Evolutionary conservation across 2,888 invertebrate genomes (phyloP), one percentile per base, ranked within the genome.

Genomic region (Ariolimax columbianus): DNA sequence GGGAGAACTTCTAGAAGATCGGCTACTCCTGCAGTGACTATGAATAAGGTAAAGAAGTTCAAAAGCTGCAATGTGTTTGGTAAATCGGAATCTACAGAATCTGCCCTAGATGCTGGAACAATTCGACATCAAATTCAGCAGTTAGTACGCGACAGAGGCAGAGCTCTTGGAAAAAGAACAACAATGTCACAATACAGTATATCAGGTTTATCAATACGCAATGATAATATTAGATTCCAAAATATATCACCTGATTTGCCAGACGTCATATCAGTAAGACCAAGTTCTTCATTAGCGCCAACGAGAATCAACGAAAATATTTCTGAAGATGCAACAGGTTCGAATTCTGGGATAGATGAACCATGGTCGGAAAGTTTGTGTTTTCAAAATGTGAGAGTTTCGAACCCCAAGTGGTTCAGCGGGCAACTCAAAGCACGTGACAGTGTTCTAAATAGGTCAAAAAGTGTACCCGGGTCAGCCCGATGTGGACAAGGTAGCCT

Each of bases 61-160:
- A 85, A 86, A 66, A 88, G 88, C 83, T 88, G 87, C 72, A 86
- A 83, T 26, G 87, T 87, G 63, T 87, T 88, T 40, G 80, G 72
- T 19, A 85, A 86, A 36, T 43, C 79, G 7, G 77, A 83, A 63
- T 75, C 82, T 68, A 66, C 78, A 38, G 80, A 83, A 38, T 72
- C 79, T 6, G 72, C 78, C 19, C 6, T 55, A 43, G 23, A 73
- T 55, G 51, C 47, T 36, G 70, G 68, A n/a, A 78, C 86, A 17
- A 30, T 84, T 14, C 51, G 84, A 26, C 33, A 59, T 9, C 84
- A 84, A 40, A 38, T 80, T 11, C 73, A 75, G n/a, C 84, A 84
- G 36, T 55, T 84, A 40, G 11, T 84, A 40, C 36, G 80, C 23
- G 84, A 75, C 55, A 73, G 84, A 43, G 63, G 47, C 23, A 51